Base-by-base conservation (phyloP, 1,140 invertebrate species). In the Aphaenogaster floridana region DNA sequence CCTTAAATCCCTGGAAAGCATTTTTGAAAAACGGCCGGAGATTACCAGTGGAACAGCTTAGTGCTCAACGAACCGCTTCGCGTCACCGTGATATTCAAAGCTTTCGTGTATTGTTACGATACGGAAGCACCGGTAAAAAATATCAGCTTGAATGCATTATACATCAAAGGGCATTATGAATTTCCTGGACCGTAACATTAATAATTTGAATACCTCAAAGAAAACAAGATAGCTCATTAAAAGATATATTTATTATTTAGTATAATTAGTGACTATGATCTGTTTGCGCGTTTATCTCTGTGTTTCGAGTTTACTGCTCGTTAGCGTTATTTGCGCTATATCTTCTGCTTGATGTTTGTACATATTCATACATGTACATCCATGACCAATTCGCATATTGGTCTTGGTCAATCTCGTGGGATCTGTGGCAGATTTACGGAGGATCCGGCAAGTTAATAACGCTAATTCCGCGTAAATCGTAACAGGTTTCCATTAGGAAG, bases 401-500 rank as follows among this genome's bases (percentile, higher is more conserved):
- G 91, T 92, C 91, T 91, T 78, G 72, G 76, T 86, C 64, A 83
- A 89, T 88, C 72, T 64, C 57, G 17, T 9, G 59, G 87, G 86
- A 89, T 90, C 13, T 86, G 57, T 39, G 57, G 45, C n/a, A 64
- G 57, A 77, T 64, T 77, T 61, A 85, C 45, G 8, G 36, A 28
- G n/a, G 59, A 85, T 77, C 48, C 15, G 15, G 42, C 71, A 86
- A 89, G 90, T 93, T 94, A 93, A 94, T 94, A 93, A 92, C 88
- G 78, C 87, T 94, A 93, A 92, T 92, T 89, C 89, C 92, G 93
- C 92, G 86, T 92, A 93, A 94, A 93, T 89, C 91, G 79, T 87
- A 85, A 52, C 36, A 28, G 42, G 28, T 79, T 64, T 79, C 54
- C 42, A 45, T 63, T 61, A 66, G 63, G 15, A 54, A 80, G n/a